These are phyloP conservation scores for Ctenomys sociabilis DNA, from an alignment of 2,113 vertebrate species.

Conservation along the genomic window DNA sequence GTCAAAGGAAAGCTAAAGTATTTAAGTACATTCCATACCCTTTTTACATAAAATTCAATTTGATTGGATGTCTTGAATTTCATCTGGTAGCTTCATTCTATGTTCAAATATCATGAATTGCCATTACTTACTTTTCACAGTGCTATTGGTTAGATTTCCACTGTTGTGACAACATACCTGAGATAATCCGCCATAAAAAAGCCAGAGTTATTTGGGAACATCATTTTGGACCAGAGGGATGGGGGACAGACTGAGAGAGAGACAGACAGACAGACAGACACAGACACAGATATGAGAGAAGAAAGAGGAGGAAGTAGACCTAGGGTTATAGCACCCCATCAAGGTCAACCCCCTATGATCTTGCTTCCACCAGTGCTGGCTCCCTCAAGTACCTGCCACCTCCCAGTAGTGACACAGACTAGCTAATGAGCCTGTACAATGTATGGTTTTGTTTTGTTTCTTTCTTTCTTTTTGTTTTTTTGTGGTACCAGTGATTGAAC, in stretches of 20 bases:
- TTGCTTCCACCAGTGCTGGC: background rate
- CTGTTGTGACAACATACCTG: background rate
- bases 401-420: background rate
- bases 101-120: background rate
- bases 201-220: background rate
- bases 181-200: background rate
- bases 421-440: too few relatives aligned
- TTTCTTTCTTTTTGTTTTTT: too few relatives aligned
- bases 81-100: background rate
- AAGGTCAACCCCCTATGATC: background rate
- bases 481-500: too few relatives aligned
- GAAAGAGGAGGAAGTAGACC: background rate
- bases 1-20: background rate
- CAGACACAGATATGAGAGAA: background rate
- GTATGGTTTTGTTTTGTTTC: too few relatives aligned
- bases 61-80: background rate
- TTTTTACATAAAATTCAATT: background rate
- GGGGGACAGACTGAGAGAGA: too few relatives aligned
- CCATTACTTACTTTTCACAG: background rate
- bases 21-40: background rate
- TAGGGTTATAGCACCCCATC: too few relatives aligned
- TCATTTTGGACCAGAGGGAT: background rate
- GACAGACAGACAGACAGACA: too few relatives aligned
- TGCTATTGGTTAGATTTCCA: background rate
- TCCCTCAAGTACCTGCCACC: background rate